phyloP scores from a whole-genome alignment of 2,888 invertebrate genomes.

The Metalampra italica region DNA sequence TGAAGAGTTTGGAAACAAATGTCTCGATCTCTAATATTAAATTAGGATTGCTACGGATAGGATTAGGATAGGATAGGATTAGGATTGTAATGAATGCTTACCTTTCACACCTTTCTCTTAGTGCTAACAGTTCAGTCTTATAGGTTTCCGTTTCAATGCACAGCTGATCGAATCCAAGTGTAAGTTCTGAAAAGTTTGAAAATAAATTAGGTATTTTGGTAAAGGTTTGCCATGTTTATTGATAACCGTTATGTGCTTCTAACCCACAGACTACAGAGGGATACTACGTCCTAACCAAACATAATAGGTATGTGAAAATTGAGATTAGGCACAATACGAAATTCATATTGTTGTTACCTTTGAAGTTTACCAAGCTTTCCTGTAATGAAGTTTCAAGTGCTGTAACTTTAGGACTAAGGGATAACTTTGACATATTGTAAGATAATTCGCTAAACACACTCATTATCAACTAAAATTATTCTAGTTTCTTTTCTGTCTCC shows the following conservation, averaged over 20 bases:
- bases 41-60: too few relatives aligned
- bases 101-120: conserved; percentile 51
- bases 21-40: too few relatives aligned
- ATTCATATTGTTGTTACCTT: conserved; percentile 46
- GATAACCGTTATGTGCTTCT: too few relatives aligned
- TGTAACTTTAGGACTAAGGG: conserved; percentile 35
- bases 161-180: conserved; percentile 42
- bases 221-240: too few relatives aligned
- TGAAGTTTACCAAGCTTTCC: conserved; percentile 40
- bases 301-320: too few relatives aligned
- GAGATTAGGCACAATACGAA: neutral
- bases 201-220: too few relatives aligned
- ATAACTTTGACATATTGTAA: conserved; percentile 14
- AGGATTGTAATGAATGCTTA: conserved; percentile 16
- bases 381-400: conserved; percentile 43
- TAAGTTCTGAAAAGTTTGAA: conserved; percentile 44
- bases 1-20: too few relatives aligned
- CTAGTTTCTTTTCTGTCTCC: too few relatives aligned
- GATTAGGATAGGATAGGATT: too few relatives aligned
- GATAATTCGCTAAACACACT: neutral
- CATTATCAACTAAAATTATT: neutral
- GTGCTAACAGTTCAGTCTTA: conserved; percentile 33
- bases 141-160: conserved; percentile 36
- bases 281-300: too few relatives aligned
- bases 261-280: too few relatives aligned